Conservation (phyloP, 35 echinoderm and acorn worm species). For the Ophiothrix spiculata region DNA sequence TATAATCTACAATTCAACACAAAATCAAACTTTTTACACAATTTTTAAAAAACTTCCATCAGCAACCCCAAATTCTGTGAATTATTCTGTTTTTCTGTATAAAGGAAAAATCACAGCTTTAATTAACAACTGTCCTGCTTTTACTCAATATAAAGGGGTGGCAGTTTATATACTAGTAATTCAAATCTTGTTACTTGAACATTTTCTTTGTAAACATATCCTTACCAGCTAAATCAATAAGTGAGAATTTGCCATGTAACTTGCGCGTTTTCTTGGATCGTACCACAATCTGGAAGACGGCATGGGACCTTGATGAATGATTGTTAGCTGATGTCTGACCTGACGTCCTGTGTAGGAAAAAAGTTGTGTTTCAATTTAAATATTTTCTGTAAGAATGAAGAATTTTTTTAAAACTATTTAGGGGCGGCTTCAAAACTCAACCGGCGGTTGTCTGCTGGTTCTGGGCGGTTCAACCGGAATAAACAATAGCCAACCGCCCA, state of each 20-base stretch:
- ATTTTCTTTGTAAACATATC: neutral
- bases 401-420: neutral
- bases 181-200: no score
- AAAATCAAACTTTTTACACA: no score
- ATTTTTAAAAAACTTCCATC: no score
- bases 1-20: no score
- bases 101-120: neutral
- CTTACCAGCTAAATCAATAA: slow-evolving; percentile 96
- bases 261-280: slow-evolving; percentile 49
- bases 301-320: slow-evolving; percentile 96
- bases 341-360: slow-evolving; percentile 54
- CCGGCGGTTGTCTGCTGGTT: no score
- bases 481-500: no score
- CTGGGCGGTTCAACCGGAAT: no score
- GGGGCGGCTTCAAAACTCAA: no score
- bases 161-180: no score
- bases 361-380: neutral
- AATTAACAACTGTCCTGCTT: neutral
- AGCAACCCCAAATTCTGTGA: no score
- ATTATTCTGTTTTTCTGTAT: neutral
- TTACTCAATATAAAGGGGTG: no score
- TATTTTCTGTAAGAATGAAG: no score
- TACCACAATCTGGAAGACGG: slow-evolving; percentile 97
- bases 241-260: slow-evolving; percentile 91
- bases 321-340: slow-evolving; percentile 97